phyloP scores from a whole-genome alignment of 2,888 invertebrate species.

The Seira musarum region DNA sequence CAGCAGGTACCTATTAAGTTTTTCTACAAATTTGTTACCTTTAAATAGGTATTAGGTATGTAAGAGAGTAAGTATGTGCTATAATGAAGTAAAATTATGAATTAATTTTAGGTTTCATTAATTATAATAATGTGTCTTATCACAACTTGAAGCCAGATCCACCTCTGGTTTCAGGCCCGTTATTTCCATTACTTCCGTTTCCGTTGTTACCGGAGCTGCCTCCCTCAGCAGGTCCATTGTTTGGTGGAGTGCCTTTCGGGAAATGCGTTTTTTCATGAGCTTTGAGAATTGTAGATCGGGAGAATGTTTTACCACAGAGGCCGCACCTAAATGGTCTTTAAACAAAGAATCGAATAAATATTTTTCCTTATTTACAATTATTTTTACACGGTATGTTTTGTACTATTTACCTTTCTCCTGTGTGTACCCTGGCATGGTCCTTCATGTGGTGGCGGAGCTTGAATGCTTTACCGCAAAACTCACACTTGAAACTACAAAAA shows the following conservation, averaged over 20 bases:
- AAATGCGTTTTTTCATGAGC: conserved; percentile 95
- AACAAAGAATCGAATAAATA: too few relatives aligned
- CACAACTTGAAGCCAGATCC: conserved; percentile 55
- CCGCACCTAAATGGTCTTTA: conserved; percentile 91
- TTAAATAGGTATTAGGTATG: too few relatives aligned
- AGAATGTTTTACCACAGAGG: conserved; percentile 92
- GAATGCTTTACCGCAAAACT: conserved; percentile 95
- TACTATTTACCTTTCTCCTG: too few relatives aligned
- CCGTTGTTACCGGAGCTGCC: conserved; percentile 26
- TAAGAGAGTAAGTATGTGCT: too few relatives aligned
- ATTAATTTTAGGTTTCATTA: neutral
- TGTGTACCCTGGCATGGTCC: conserved; percentile 94
- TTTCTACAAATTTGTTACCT: neutral
- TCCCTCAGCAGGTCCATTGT: conserved; percentile 24
- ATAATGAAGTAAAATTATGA: neutral
- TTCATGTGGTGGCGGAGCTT: conserved; percentile 95
- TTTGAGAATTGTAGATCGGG: conserved; percentile 90
- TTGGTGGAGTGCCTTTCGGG: conserved; percentile 77
- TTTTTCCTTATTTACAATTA: too few relatives aligned
- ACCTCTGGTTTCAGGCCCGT: conserved; percentile 32
- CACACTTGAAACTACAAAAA: conserved; percentile 96
- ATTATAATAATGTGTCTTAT: conserved; percentile 38
- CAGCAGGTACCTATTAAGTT: neutral
- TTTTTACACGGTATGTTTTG: too few relatives aligned
- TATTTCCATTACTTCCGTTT: conserved; percentile 13